These are phyloP conservation scores for Drosophila merina DNA, from an alignment of 2,888 invertebrate species.

Conservation along the genomic window DNA sequence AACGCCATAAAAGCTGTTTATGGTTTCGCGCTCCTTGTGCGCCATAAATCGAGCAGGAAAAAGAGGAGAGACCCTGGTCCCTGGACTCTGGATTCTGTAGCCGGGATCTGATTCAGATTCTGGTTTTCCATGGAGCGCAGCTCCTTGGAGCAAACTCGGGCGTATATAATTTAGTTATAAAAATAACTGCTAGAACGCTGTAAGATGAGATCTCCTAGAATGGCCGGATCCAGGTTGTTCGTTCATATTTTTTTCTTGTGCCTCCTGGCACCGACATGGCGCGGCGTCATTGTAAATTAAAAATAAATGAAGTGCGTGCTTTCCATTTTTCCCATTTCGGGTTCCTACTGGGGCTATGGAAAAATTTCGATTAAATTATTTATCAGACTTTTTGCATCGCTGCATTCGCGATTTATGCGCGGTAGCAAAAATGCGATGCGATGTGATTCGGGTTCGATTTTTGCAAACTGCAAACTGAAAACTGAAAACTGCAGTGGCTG, in stretches of 20 bases:
- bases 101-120: constrained; percentile 33
- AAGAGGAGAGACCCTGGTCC: constrained; percentile 45
- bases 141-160: constrained; percentile 44
- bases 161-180: constrained; percentile 83
- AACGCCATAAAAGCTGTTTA: constrained; percentile 83
- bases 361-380: constrained; percentile 80
- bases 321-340: constrained; percentile 48
- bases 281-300: constrained; percentile 79
- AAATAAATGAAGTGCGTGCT: constrained; percentile 76
- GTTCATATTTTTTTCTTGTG: constrained; percentile 9
- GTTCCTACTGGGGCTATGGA: constrained; percentile 39
- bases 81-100: constrained; percentile 2
- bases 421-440: constrained; percentile 61
- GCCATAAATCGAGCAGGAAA: constrained; percentile 77
- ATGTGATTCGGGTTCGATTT: constrained; percentile 62
- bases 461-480: constrained; percentile 29
- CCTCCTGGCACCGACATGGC: constrained; percentile 52
- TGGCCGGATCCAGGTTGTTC: constrained; percentile 36
- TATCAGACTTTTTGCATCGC: constrained; percentile 66
- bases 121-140: constrained; percentile 7
- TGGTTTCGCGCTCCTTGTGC: constrained; percentile 82
- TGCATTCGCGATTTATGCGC: constrained; percentile 67
- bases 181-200: constrained; percentile 79
- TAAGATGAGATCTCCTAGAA: constrained; percentile 73
- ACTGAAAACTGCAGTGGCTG: constrained; percentile 18